Evolutionary conservation across 2,797 vertebrate species (phyloP).

Genomic region (Botia almorhae): DNA sequence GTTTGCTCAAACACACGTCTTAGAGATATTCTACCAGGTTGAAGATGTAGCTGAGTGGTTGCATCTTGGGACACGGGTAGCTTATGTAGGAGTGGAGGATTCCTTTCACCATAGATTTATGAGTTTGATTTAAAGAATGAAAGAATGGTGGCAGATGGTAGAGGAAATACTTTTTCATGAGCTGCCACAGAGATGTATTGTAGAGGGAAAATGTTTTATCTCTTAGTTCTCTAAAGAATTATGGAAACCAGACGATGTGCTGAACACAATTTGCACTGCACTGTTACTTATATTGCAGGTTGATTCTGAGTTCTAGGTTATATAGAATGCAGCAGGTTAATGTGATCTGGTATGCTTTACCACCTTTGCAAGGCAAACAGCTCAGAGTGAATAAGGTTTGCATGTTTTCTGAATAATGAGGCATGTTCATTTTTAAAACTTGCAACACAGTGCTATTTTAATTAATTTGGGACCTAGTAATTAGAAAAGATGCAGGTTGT

Average conservation of each 20-base stretch:
- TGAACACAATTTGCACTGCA: background rate
- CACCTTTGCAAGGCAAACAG: background rate
- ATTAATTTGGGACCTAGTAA: no score
- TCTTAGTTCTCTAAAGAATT: no score
- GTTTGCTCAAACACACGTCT: slow-evolving; percentile 1
- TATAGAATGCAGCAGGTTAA: background rate
- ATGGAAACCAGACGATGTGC: background rate
- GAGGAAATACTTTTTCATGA: slow-evolving; percentile 38
- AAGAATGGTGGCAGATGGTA: slow-evolving; percentile 41
- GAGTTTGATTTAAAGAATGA: slow-evolving; percentile 23
- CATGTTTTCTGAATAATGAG: no score
- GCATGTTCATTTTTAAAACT: no score
- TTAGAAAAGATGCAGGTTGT: no score
- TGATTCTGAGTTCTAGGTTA: no score
- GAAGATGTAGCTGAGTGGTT: slow-evolving; percentile 15
- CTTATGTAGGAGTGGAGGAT: background rate
- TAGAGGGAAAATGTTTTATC: background rate
- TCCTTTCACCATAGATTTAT: slow-evolving; percentile 19
- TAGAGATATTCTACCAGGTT: background rate
- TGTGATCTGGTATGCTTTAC: background rate
- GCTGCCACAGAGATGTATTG: background rate
- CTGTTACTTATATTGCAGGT: background rate
- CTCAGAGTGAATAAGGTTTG: no score
- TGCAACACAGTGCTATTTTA: no score
- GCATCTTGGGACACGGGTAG: background rate